phyloP scores from a whole-genome alignment of 2,113 vertebrate species.

The Aphyosemion australe region DNA sequence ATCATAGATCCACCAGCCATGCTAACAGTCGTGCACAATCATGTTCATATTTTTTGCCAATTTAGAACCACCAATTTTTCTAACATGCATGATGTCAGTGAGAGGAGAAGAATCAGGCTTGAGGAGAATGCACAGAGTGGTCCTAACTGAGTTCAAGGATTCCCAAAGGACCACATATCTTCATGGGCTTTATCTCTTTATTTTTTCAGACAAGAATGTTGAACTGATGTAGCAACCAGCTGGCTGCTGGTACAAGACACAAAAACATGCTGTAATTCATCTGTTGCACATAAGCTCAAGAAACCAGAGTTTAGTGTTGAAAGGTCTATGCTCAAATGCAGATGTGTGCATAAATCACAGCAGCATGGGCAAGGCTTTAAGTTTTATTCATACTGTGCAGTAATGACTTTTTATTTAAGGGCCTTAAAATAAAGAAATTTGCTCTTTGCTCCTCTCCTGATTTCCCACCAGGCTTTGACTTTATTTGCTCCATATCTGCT shows the following conservation, averaged over 20 bases:
- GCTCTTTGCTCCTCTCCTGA: not conserved
- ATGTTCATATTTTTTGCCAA: too few species aligned
- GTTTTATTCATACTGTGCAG: too few species aligned
- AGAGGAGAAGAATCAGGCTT: not conserved
- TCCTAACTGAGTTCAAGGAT: not conserved
- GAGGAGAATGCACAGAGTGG: not conserved
- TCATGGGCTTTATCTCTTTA: not conserved
- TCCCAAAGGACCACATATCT: not conserved
- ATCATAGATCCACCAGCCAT: too few species aligned
- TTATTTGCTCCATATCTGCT: too few species aligned
- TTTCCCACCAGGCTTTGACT: too few species aligned
- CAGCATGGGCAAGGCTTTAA: not conserved
- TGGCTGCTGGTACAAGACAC: not conserved
- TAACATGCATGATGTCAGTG: not conserved
- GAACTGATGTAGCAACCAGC: conserved; percentile 1
- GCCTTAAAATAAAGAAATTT: not conserved
- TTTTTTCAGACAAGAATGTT: conserved; percentile 2
- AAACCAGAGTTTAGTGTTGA: not conserved
- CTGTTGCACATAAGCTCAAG: not conserved
- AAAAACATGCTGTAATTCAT: not conserved
- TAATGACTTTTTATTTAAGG: not conserved
- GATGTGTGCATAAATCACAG: not conserved
- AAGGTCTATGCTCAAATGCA: not conserved
- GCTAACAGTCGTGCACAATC: too few species aligned
- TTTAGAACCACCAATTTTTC: not conserved